phyloP scores from a whole-genome alignment of 2,888 invertebrate species.

The Coleophora flavipennella region DNA sequence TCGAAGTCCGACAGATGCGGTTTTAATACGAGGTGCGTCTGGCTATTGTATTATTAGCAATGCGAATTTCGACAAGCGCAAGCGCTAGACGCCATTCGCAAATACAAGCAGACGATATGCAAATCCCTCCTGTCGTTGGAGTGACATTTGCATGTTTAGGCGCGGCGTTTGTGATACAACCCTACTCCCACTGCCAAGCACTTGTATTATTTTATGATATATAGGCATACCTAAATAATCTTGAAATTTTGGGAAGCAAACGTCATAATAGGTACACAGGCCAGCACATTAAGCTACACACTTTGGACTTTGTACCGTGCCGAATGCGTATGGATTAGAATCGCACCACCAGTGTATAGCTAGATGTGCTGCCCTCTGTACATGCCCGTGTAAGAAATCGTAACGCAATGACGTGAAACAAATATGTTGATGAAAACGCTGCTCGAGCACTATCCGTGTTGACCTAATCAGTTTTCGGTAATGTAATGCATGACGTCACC shows the following conservation, averaged over 20 bases:
- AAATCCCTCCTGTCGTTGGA: slow-evolving; percentile 43
- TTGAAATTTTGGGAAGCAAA: slow-evolving; percentile 45
- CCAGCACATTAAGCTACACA: too few relatives aligned
- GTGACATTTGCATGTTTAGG: slow-evolving; percentile 38
- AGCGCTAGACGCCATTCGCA: slow-evolving; percentile 49
- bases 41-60: slow-evolving; percentile 56
- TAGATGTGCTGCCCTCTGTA: too few relatives aligned
- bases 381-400: too few relatives aligned
- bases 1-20: slow-evolving; percentile 39
- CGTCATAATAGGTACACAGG: too few relatives aligned
- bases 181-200: slow-evolving; percentile 8
- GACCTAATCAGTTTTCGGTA: slow-evolving; percentile 33
- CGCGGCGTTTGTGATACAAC: slow-evolving; percentile 21
- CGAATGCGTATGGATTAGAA: too few relatives aligned
- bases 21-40: slow-evolving; percentile 49
- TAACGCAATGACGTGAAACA: slow-evolving; percentile 27
- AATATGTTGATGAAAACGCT: slow-evolving; percentile 18
- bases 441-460: slow-evolving; percentile 24
- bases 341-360: too few relatives aligned
- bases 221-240: not conserved
- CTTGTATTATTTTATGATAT: slow-evolving; percentile 8
- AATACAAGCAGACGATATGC: slow-evolving; percentile 55
- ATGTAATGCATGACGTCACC: slow-evolving; percentile 29
- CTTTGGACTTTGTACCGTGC: too few relatives aligned
- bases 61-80: slow-evolving; percentile 60